Percentiles rank a stretch among this genome's conserved stretches.
Conservation (phyloP, 2,113 vertebrate species). For the mouse (Mus musculus) region GRCm39 chrX:7356501-7357000, state of each 20-base stretch:
- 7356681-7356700: not conserved
- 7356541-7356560: not conserved
- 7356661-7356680: not conserved
- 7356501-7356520: not conserved
- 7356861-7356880: not conserved
- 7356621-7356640: not conserved
- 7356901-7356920: not conserved
- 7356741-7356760: not conserved
- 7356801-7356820: not conserved
- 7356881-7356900: not conserved
- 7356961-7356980: not conserved
- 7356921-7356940: not conserved
- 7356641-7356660: not conserved
- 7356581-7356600: not conserved
- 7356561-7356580: no score
- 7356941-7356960: not conserved
- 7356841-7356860: not conserved
- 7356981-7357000: not conserved
- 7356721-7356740: not conserved
- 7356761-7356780: not conserved
- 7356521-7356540: not conserved
- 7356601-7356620: not conserved
- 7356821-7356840: not conserved
- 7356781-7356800: not conserved
- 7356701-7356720: not conserved